Conservation (phyloP, 2,113 vertebrate genomes). For the Phocoena sinus region DNA sequence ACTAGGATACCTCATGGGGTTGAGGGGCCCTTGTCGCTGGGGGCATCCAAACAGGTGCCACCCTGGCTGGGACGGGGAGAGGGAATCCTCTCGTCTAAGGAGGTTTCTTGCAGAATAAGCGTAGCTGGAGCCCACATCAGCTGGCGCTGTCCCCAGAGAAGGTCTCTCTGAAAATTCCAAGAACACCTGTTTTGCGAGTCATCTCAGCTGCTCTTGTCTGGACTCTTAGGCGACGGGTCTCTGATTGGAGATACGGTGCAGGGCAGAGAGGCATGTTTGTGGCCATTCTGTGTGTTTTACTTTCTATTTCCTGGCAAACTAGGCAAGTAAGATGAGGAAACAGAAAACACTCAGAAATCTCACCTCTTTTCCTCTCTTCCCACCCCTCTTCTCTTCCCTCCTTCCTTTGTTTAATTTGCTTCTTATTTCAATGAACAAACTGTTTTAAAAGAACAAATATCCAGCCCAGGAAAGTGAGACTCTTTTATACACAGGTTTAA, state of each 20-base stretch:
- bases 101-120: not conserved
- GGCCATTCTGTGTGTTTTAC: not conserved
- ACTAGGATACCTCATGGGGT: too few relatives aligned
- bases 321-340: not conserved
- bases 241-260: not conserved
- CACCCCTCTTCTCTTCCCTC: too few relatives aligned
- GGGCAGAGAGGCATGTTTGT: not conserved
- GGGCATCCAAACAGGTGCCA: not conserved
- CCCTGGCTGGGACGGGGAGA: not conserved
- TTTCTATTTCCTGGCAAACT: not conserved
- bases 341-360: not conserved
- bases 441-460: not conserved
- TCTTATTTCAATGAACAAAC: not conserved
- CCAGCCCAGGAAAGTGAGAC: not conserved
- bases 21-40: not conserved
- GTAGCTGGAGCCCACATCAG: not conserved
- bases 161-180: not conserved
- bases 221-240: not conserved
- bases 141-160: not conserved
- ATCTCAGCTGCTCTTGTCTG: too few relatives aligned
- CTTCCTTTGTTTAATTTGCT: not conserved
- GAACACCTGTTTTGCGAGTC: rapidly evolving
- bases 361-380: not conserved
- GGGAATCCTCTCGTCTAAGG: not conserved
- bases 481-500: not conserved